A percentile compares a stretch with the other conserved stretches of the same genome.
Evolutionary conservation across 2,888 invertebrate species (phyloP).

Genomic region (Elysia crispata): DNA sequence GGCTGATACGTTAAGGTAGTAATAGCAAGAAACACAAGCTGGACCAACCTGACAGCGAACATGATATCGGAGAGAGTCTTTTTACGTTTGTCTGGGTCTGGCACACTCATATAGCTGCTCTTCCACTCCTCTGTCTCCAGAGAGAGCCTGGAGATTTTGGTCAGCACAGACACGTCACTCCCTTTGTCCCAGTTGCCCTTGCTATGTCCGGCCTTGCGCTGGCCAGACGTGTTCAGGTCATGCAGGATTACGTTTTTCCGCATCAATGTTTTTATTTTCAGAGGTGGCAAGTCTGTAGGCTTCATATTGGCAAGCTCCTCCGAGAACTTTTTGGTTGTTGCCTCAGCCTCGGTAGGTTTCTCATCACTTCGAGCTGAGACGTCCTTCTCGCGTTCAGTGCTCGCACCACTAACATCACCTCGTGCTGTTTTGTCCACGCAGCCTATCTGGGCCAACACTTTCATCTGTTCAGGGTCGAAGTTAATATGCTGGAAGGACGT

Average conservation of each 20-base stretch:
- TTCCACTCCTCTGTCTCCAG: conserved; percentile 62
- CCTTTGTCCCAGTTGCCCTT: conserved; percentile 6
- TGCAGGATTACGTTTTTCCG: conserved; percentile 50
- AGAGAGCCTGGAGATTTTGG: conserved; percentile 23
- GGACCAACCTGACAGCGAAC: conserved; percentile 55
- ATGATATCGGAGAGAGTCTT: conserved; percentile 64
- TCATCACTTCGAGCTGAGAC: no score
- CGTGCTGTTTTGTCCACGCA: background rate
- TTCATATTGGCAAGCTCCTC: no score
- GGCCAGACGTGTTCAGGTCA: background rate
- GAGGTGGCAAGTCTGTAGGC: conserved; percentile 41
- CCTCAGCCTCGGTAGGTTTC: no score
- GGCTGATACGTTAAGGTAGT: no score
- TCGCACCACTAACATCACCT: background rate
- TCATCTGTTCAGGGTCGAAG: conserved; percentile 53
- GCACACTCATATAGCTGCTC: conserved; percentile 56
- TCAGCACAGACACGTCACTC: conserved; percentile 30
- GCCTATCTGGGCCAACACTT: background rate
- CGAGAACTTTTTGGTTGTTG: no score
- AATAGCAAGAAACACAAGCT: no score
- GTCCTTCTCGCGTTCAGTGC: background rate
- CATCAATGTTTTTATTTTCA: conserved; percentile 47
- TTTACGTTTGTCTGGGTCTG: conserved; percentile 59
- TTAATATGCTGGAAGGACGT: conserved; percentile 37
- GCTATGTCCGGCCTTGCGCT: background rate